Evolutionary conservation across 2,113 vertebrate genomes (phyloP), one percentile per base, ranked within the genome.

Genomic region (Bagarius yarrelli): DNA sequence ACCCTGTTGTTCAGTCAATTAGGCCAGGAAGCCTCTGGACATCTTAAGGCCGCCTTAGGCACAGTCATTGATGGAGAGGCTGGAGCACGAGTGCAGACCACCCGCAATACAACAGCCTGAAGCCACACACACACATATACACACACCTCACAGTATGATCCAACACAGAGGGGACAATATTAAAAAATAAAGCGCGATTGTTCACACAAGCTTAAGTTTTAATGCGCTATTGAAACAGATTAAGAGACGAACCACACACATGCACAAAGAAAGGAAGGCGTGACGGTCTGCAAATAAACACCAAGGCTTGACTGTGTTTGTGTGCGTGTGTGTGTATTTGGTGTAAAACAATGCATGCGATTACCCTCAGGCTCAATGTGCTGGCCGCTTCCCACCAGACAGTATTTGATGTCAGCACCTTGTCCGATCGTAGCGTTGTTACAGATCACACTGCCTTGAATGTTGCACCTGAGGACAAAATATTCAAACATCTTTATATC

Each of bases 371-470:
- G 78, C 88, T 97, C 95, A 50, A 99, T 93, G 52, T 80, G 91
- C 85, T 97, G 96, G 70, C 94, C 92, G 0, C 91, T 95, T 83
- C 97, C 97, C 88, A 99, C 92, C 81, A 99, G 93, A 86, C 97
- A 99, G 88, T 98, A 95, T 83, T 95, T 98, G 85, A 99, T 92
- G 86, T 99, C 96, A 13, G 95, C 95, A 80, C 96, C 96, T 79
- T 95, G 94, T 85, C 96, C 94, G 72, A 99, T 96, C 50, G 96
- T 87, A 0, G 95, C 96, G 0, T 95, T 94, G 86, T 94, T 96
- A 87, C 98, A 99, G 92, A 99, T 94, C 86, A 99, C 95, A 2
- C 96, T 96, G 87, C 95, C 95, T 64, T 95, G 95, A 90, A 98
- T 94, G 87, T 85, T 96, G 90, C 96, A 96, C 87, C 98, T 99